Evolutionary conservation across 2,797 vertebrate species (phyloP), one percentile per base, ranked within the genome.

Genomic region (Anisognathus igniventris): DNA sequence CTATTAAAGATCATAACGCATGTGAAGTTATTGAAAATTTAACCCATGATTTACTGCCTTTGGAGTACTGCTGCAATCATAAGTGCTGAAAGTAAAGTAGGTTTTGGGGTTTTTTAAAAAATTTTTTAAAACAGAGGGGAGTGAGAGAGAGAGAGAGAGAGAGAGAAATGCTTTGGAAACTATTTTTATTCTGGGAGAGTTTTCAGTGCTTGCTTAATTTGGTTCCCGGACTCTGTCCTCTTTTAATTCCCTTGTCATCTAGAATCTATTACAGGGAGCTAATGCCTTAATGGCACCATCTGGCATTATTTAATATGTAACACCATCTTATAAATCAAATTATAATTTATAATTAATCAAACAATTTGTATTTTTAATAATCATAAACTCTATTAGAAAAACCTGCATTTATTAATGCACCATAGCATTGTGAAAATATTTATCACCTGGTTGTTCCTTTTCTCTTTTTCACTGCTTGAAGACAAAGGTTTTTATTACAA

Each of bases 331-430:
- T 97, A 97, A 97, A 97, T 98, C 93, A 97, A 89, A 96, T 95
- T 96, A 97, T 90, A 95, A 96, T 96, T 94, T 90, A 93, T 96
- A 97, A 98, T 97, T 97, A 97, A 97, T 97, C 95, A 97, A 95
- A 88, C 66, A 92, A 87, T 81, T 91, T 91, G 79, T 97, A 95
- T 92, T 96, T 96, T 97, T 96, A 95, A 96, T 95, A 97, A 94
- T 92, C 33, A 96, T 94, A 96, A 93, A 90, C 37, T 83, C 37
- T 62, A 71, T 90, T 86, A 85, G 68, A 21, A 54, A 85, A 91
- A 31, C 0, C 3, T 60, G 70, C 57, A 83, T 78, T 88, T 88
- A 85, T 93, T 90, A 93, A 92, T 23, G 7, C 28, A 60, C 8
- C 19, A 35, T 27, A 90, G 18, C 61, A 47, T 24, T 83, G 30